Percentiles rank a stretch among this genome's conserved stretches.
These are phyloP conservation scores for Falco rusticolus DNA, from an alignment of 2,797 vertebrate species.

Conservation along the genomic window DNA sequence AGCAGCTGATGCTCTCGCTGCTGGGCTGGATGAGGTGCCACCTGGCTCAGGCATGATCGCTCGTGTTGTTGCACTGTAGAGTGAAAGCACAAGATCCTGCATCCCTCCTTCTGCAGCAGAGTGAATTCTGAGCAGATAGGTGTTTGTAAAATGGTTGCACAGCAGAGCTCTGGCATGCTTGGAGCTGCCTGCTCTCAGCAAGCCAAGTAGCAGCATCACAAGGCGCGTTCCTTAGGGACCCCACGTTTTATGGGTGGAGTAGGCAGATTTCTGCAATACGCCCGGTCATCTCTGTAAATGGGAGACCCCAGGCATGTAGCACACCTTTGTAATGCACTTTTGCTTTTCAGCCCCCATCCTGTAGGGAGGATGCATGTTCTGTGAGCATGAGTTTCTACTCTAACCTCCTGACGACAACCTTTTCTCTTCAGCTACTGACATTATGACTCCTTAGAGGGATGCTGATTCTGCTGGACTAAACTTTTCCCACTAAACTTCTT, in stretches of 20 bases:
- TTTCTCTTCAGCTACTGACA: conserved; percentile 79
- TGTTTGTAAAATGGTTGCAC: accelerated
- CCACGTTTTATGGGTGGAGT: not conserved
- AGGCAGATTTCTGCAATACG: not conserved
- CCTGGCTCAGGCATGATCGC: not conserved
- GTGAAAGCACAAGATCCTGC: not conserved
- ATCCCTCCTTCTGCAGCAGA: not conserved
- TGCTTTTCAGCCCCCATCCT: not conserved
- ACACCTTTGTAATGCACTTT: not conserved
- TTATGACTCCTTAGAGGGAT: conserved; percentile 65
- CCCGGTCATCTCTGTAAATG: conserved; percentile 33
- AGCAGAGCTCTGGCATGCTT: not conserved
- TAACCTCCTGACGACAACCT: conserved; percentile 48
- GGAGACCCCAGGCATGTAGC: conserved; percentile 41
- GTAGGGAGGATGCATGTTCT: conserved; percentile 69
- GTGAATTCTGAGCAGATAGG: accelerated
- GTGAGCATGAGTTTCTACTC: conserved; percentile 65
- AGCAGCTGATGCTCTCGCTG: not conserved
- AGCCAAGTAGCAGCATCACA: not conserved
- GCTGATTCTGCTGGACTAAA: conserved; percentile 76
- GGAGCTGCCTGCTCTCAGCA: not conserved
- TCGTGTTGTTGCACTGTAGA: accelerated
- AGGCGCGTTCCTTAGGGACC: not conserved
- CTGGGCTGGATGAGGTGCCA: not conserved
- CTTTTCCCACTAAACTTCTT: conserved; percentile 73